phyloP scores from a whole-genome alignment of 2,888 invertebrate genomes.

The Chirona hameri region DNA sequence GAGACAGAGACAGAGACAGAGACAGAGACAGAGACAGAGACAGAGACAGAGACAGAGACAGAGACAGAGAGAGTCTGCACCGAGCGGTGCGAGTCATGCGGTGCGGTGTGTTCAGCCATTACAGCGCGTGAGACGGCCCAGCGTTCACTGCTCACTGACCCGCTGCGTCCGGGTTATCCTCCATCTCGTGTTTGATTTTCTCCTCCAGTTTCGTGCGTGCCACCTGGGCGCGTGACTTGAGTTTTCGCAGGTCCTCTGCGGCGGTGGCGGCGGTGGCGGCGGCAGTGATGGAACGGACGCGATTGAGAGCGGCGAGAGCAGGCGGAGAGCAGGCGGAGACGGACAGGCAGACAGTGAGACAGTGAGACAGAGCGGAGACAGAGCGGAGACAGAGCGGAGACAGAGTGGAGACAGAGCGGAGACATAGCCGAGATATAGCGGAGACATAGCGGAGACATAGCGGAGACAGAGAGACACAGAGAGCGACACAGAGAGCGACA shows the following conservation, averaged over 20 bases:
- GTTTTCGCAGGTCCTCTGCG: neutral
- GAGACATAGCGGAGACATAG: too few species aligned
- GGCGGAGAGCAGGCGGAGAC: too few species aligned
- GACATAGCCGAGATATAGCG: neutral
- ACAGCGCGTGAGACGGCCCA: too few species aligned
- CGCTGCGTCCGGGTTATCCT: slow-evolving; percentile 11
- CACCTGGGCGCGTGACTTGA: neutral
- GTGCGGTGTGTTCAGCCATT: too few species aligned
- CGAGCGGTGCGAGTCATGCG: too few species aligned
- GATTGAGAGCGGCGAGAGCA: neutral
- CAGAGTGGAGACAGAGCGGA: neutral
- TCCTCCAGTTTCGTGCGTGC: neutral
- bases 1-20: too few species aligned
- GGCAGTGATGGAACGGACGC: neutral
- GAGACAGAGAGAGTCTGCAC: too few species aligned
- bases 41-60: too few species aligned
- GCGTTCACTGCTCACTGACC: neutral
- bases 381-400: neutral
- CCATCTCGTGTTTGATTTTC: neutral
- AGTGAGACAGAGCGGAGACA: too few species aligned
- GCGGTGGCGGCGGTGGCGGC: neutral
- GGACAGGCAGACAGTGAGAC: too few species aligned
- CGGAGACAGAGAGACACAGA: neutral
- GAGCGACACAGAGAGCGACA: neutral
- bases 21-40: too few species aligned